Conservation (phyloP, 1,140 invertebrate genomes). For the Belonocnema kinseyi region DNA sequence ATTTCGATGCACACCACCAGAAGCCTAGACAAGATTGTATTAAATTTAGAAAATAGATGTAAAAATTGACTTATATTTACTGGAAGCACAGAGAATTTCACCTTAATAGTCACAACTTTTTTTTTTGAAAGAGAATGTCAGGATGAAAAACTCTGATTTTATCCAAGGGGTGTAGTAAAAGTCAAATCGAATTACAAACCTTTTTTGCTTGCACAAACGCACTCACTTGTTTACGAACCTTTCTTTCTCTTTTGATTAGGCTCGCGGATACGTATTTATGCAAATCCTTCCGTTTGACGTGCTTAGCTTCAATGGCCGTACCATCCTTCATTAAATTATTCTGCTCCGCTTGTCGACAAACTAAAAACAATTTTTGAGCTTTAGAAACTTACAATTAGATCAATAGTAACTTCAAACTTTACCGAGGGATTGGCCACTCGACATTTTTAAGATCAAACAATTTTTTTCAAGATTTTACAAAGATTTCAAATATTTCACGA, state of each 20-base stretch:
- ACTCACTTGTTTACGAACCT: slow-evolving; percentile 59
- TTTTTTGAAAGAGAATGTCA: too few species aligned
- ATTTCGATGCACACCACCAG: slow-evolving; percentile 60
- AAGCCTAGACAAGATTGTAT: slow-evolving; percentile 52
- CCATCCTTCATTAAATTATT: slow-evolving; percentile 91
- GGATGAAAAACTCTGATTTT: slow-evolving; percentile 4
- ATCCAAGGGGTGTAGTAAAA: not conserved
- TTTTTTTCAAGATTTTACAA: too few species aligned
- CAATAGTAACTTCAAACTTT: too few species aligned
- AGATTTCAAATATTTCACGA: too few species aligned
- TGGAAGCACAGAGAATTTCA: too few species aligned
- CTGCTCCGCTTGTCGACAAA: slow-evolving; percentile 80
- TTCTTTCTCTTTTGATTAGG: slow-evolving; percentile 83
- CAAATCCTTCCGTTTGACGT: slow-evolving; percentile 85
- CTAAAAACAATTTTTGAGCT: slow-evolving; percentile 71
- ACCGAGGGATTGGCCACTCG: too few species aligned
- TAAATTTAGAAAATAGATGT: too few species aligned
- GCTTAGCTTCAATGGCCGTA: slow-evolving; percentile 91
- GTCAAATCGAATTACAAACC: not conserved
- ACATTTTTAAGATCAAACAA: not conserved
- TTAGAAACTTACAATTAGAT: not conserved
- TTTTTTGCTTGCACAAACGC: too few species aligned
- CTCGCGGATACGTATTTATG: slow-evolving; percentile 84
- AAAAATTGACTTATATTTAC: too few species aligned
- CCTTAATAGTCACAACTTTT: too few species aligned